Evolutionary conservation across 2,113 vertebrate species (phyloP).

Genomic region (Boleophthalmus pectinirostris): DNA sequence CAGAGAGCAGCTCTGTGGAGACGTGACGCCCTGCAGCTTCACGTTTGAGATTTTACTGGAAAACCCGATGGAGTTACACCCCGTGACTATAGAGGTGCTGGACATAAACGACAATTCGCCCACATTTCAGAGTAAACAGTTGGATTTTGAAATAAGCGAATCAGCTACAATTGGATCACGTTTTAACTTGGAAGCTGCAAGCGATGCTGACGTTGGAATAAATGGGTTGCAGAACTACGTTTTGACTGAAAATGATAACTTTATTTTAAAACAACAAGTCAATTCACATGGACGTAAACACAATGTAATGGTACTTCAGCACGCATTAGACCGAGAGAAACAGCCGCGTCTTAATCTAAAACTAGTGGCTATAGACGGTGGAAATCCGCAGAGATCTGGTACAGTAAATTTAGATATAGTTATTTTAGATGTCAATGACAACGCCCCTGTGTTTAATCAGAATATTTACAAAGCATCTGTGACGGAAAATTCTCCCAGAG

Average conservation of each 20-base stretch:
- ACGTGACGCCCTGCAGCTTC: slow-evolving; percentile 50
- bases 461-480: slow-evolving; percentile 42
- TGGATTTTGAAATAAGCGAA: slow-evolving; percentile 79
- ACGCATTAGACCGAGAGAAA: slow-evolving; percentile 66
- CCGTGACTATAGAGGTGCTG: slow-evolving; percentile 40
- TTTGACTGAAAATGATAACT: slow-evolving; percentile 65
- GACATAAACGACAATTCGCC: slow-evolving; percentile 58
- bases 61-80: slow-evolving; percentile 66
- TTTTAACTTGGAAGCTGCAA: slow-evolving; percentile 77
- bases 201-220: slow-evolving; percentile 63
- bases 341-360: slow-evolving; percentile 35
- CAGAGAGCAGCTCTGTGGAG: slow-evolving; percentile 62
- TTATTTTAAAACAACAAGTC: slow-evolving; percentile 55
- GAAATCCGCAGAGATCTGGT: slow-evolving; percentile 59
- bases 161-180: slow-evolving; percentile 64
- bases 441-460: slow-evolving; percentile 61
- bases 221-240: slow-evolving; percentile 76
- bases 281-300: slow-evolving; percentile 65
- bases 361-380: slow-evolving; percentile 63
- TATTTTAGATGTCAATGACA: slow-evolving; percentile 59
- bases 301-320: slow-evolving; percentile 72
- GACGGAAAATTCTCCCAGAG: slow-evolving; percentile 45
- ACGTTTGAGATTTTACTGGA: slow-evolving; percentile 64
- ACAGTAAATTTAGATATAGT: slow-evolving; percentile 56
- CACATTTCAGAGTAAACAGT: slow-evolving; percentile 52